Evolutionary conservation across 2,113 vertebrate species (phyloP), one percentile per base, ranked within the genome.

Genomic region (Neodon shergylaensis): DNA sequence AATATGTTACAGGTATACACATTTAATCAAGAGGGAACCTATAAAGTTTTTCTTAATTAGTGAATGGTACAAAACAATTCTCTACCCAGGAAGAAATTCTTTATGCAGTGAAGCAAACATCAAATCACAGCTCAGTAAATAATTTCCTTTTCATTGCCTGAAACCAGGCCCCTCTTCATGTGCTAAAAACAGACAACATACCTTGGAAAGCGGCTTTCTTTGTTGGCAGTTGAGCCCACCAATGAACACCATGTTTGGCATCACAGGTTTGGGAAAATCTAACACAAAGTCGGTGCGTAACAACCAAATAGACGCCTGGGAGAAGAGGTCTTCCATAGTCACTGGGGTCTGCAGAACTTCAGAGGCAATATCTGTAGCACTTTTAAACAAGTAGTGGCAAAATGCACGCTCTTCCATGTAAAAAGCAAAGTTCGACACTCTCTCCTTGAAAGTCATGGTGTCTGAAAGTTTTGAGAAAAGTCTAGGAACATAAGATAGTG

Each of bases 161-260:
- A n/a, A 70, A 16, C 6, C 33, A 70, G 68, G 33, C 14, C 33
- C 36, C 33, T n/a, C 68, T 70, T 5, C 44, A 19, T 4, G 4
- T 24, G 31, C 33, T 66, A 8, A 84, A 42, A 49, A 90, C 14
- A 49, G 36, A 47, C 0, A 0, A 88, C 96, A 33, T 87, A 98
- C 98, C 47, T 49, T 49, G 10, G 95, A 0, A 74, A 98, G 47
- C 0, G 86, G 88, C 65, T 97, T 76, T 33, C 68, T 39, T 36
- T 86, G n/a, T 3, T 63, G 39, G 12, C 98, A 98, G 95, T 97
- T 98, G 84, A 98, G 97, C 28, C 98, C 98, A 12, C 98, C 98
- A 0, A 98, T 1, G 0, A 98, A 98, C 95, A 99, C 72, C 98
- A 99, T 98, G 88, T 99, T 99, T 88, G 99, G 99, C 99, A 99